Evolutionary conservation across 2,888 invertebrate genomes (phyloP).

Genomic region (Pegoplata infirma): DNA sequence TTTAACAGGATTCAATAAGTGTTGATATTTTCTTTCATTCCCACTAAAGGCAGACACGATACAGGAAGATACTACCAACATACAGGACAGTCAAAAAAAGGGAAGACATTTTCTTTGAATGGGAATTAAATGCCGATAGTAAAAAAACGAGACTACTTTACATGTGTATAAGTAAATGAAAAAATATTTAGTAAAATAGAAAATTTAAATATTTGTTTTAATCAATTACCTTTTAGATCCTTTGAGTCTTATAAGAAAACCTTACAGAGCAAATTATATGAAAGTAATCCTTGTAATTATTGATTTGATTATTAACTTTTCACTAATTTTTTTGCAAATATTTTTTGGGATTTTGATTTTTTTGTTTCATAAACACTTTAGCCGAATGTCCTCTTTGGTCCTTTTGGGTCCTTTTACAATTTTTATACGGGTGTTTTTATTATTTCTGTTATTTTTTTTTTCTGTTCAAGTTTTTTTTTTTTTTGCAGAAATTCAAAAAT

Average conservation of each 20-base stretch:
- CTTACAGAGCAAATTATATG: too few species aligned
- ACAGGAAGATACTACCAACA: conserved; percentile 32
- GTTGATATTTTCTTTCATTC: conserved; percentile 12
- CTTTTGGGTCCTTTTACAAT: not conserved
- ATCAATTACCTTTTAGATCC: not conserved
- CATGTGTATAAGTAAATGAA: not conserved
- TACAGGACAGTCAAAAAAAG: conserved; percentile 1
- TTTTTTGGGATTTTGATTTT: not conserved
- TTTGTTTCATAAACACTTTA: too few species aligned
- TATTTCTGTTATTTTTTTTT: not conserved
- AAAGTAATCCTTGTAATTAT: not conserved
- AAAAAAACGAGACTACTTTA: conserved; percentile 6
- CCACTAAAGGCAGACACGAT: conserved; percentile 13
- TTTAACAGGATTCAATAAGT: conserved; percentile 4
- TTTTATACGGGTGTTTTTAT: conserved; percentile 3
- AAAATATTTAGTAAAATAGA: not conserved
- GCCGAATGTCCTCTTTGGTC: too few species aligned
- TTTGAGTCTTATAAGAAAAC: not conserved
- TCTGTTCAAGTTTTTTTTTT: not conserved
- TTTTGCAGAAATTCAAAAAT: conserved; percentile 31
- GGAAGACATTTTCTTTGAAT: conserved; percentile 5
- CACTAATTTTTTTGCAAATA: too few species aligned
- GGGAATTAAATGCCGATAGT: conserved; percentile 34
- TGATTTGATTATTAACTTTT: too few species aligned
- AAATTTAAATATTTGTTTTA: not conserved